Evolutionary conservation across 1,140 invertebrate genomes (phyloP).

Genomic region (Trigoniulus corallinus): DNA sequence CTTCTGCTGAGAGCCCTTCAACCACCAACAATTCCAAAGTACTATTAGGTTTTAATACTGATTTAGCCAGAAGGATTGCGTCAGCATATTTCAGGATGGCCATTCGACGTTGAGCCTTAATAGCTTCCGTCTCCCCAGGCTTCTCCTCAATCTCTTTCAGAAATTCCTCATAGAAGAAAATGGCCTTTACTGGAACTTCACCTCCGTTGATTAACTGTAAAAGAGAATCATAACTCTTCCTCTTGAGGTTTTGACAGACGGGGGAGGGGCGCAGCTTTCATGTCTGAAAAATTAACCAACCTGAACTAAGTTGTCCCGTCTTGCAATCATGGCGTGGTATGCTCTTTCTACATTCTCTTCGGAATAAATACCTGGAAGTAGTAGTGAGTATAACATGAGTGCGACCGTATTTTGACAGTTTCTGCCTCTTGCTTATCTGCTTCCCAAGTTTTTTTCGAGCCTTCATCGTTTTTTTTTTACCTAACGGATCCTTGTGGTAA

Average conservation of each 20-base stretch:
- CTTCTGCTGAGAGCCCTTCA: background rate
- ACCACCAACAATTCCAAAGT: slow-evolving; percentile 3
- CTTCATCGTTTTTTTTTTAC: too few species aligned
- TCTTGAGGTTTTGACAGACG: too few species aligned
- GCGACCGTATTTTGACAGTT: too few species aligned
- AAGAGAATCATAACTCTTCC: background rate
- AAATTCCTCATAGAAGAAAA: slow-evolving; percentile 5
- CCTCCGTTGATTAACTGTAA: slow-evolving; percentile 2
- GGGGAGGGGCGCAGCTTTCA: background rate
- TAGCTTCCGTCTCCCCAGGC: background rate
- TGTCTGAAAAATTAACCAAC: background rate
- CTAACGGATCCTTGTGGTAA: slow-evolving; percentile 6
- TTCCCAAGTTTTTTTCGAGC: too few species aligned
- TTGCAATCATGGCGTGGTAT: background rate
- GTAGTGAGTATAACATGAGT: background rate
- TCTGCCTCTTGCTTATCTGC: too few species aligned
- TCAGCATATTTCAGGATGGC: slow-evolving; percentile 7
- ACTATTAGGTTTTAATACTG: slow-evolving; percentile 4
- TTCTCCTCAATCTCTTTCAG: background rate
- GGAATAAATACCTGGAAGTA: background rate
- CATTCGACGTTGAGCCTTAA: background rate
- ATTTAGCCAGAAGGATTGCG: background rate
- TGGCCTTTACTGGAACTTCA: background rate
- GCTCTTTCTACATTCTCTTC: slow-evolving; percentile 3
- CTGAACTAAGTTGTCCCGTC: background rate